Evolutionary conservation across 2,797 vertebrate genomes (phyloP), one percentile per base, ranked within the genome.

Genomic region (Danio kyathit): DNA sequence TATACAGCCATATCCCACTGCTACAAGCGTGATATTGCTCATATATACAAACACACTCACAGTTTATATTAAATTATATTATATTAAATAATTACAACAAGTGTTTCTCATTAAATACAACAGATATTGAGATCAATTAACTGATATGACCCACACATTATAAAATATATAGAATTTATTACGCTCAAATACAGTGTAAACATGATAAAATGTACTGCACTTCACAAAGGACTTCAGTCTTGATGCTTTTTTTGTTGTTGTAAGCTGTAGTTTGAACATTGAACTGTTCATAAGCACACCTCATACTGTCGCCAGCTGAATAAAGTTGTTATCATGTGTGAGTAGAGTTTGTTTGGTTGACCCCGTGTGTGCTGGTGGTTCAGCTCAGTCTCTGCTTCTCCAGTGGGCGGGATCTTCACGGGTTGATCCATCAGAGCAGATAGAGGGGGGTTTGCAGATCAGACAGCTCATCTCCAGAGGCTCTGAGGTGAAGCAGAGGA

Each of bases 401-500:
- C 74, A 83, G 77, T 84, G 82, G 82, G 38, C 74, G 54, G 83
- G 70, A 79, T 79, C 85, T 41, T 19, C 49, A 70, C 41, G 11
- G 80, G 41, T 63, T 60, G 1, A 90, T 93, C 81, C 74, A 89
- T 93, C 90, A 92, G 13, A 16, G 67, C 49, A 48, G 61, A 0
- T 17, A n/a, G n/a, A 38, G 64, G 81, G 78, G 66, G 40, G 19
- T 29, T 29, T 41, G 70, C n/a, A 12, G 2, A 51, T 57, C 61
- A 75, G 89, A 84, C 59, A 73, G 81, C 85, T 90, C 85, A 90
- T 92, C 87, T 90, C 82, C 46, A 78, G 86, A 90, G 72, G 83
- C 87, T 89, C 74, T 88, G 88, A 83, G 88, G 86, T 91, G 91
- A 90, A 87, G 86, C 83, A 48, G 64, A 81, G 59, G 65, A 67